Evolutionary conservation across 2,113 vertebrate genomes (phyloP).

Genomic region (Hypanus sabinus): DNA sequence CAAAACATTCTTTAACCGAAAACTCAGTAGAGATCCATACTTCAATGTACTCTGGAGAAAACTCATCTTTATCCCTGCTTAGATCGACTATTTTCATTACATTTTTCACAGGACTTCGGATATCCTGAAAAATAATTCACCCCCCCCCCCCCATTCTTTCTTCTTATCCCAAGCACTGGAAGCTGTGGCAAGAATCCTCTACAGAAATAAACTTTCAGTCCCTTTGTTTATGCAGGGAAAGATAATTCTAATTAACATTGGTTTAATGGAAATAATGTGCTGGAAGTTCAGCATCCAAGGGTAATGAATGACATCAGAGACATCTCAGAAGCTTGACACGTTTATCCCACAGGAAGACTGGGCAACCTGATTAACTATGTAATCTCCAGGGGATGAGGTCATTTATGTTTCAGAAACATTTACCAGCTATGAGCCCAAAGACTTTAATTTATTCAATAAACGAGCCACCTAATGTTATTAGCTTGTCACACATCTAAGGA

Average conservation of each 20-base stretch:
- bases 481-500: conserved; percentile 17
- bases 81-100: neutral
- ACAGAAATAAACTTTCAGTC: neutral
- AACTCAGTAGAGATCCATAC: neutral
- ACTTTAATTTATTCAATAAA: neutral
- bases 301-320: neutral
- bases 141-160: no score
- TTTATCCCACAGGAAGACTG: neutral
- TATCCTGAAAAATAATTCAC: neutral
- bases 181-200: neutral
- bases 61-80: neutral
- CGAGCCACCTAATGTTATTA: neutral
- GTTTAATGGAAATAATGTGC: neutral
- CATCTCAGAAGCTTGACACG: neutral
- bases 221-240: neutral
- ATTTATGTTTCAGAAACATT: neutral
- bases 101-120: neutral
- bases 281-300: neutral
- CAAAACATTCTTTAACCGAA: neutral
- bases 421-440: neutral
- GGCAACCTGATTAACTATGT: neutral
- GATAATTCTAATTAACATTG: neutral
- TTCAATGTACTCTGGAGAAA: neutral
- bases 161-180: neutral
- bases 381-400: neutral